Evolutionary conservation across 37 sponge, comb jelly and placozoan genomes (phyloP).

Genomic region (Geodia barretti): DNA sequence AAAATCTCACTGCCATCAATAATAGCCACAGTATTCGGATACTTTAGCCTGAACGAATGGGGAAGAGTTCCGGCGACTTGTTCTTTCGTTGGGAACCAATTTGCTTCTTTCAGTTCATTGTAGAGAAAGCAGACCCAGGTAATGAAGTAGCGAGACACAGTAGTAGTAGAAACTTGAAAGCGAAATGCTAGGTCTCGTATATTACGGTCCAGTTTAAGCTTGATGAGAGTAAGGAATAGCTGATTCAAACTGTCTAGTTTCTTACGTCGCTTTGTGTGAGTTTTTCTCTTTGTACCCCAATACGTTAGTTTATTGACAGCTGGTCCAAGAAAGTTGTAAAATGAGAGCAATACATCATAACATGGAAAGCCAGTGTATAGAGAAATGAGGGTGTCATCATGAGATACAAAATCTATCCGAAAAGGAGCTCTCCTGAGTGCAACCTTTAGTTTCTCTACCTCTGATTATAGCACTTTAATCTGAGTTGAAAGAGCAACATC

Average conservation of each 20-base stretch:
- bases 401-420: slow-evolving; percentile 2
- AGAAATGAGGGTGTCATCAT: slow-evolving; percentile 18
- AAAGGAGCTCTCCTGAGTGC: slow-evolving; percentile 12
- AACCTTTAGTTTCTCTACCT: too few relatives aligned
- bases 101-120: slow-evolving; percentile 4
- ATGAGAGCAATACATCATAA: slow-evolving; percentile 18
- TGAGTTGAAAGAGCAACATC: too few relatives aligned
- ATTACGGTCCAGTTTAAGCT: slow-evolving; percentile 8
- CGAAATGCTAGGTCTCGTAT: slow-evolving; percentile 16
- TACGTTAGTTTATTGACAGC: slow-evolving; percentile 29
- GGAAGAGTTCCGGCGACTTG: slow-evolving; percentile 24
- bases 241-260: slow-evolving; percentile 23
- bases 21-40: slow-evolving; percentile 5
- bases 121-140: slow-evolving; percentile 25
- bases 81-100: slow-evolving; percentile 8
- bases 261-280: not conserved
- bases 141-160: slow-evolving; percentile 26
- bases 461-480: too few relatives aligned
- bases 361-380: slow-evolving; percentile 33
- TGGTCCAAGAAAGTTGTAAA: slow-evolving; percentile 38
- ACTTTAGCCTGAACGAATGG: slow-evolving; percentile 10
- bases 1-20: slow-evolving; percentile 28
- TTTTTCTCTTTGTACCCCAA: slow-evolving; percentile 26
- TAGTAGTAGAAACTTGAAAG: slow-evolving; percentile 14
- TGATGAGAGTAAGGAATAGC: slow-evolving; percentile 18